Base-by-base conservation (phyloP, 1,140 invertebrate species). In the Zaprionus taronus region DNA sequence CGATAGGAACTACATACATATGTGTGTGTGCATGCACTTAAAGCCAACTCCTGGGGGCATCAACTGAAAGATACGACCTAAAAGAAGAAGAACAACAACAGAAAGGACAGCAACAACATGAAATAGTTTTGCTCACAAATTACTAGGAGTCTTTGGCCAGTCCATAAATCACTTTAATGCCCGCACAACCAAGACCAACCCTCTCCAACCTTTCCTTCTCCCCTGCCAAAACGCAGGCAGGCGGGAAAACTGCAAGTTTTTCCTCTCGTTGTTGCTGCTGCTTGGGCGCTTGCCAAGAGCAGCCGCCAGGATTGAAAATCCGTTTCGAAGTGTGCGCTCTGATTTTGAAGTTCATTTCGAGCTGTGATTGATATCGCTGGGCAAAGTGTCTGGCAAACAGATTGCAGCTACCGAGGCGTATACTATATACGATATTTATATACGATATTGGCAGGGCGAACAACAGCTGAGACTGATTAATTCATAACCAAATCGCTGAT, bases 161-260 rank as follows among this genome's bases (percentile, higher is more conserved):
- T 83, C 72, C 79, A 84, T 84, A 85, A 84, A 84, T 84, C 78
- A 81, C 66, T 60, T 70, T 64, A 75, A 75, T 75, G 63, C 58
- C 36, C 57, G 36, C 49, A 62, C 36, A 49, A 49, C 44, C 31
- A 31, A 31, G 1, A 24, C 24, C 31, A 11, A 3, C 4, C 9
- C 31, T 2, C 31, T 6, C 7, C 28, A 6, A 6, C 6, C 9
- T 49, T 17, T 22, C 47, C 44, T 41, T 17, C 38, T 41, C 5
- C 47, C 17, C 17, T 11, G 47, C 4, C 47, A 49, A 47, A n/a
- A 15, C 1, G 17, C 47, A 49, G 47, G 9, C 28, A 34, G 31
- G 31, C 31, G 15, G 38, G 15, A 41, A 20, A 49, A 49, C 17
- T 49, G 17, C 17, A 49, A 49, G 20, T 4, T 49, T 49, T 20